Percentiles rank a stretch among this genome's conserved stretches.
Conservation (phyloP, 2,113 vertebrate species). For the Entosphenus tridentatus region DNA sequence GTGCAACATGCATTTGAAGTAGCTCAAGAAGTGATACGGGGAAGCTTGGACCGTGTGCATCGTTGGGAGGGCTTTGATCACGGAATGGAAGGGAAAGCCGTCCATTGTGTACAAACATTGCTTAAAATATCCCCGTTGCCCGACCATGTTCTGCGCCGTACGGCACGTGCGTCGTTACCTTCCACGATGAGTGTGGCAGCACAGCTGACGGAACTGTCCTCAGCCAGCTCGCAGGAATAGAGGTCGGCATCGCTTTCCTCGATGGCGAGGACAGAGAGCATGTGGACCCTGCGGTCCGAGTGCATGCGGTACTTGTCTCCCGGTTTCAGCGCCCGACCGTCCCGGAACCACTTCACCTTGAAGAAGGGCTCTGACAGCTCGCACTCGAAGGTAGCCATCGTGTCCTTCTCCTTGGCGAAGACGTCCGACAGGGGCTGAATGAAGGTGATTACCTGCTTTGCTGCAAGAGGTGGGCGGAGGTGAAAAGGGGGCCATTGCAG, state of each 20-base stretch:
- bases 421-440: slow-evolving; percentile 48
- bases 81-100: no score
- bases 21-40: no score
- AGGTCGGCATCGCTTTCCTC: slow-evolving; percentile 47
- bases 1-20: no score
- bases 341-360: slow-evolving; percentile 85
- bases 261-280: slow-evolving; percentile 61
- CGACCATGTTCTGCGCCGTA: slow-evolving; percentile 4
- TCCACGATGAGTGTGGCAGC: slow-evolving; percentile 62
- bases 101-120: no score
- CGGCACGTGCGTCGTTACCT: slow-evolving; percentile 26
- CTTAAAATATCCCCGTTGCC: no score
- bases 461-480: slow-evolving; percentile 21
- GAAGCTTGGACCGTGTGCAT: no score
- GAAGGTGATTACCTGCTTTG: slow-evolving; percentile 48
- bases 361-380: slow-evolving; percentile 90
- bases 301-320: slow-evolving; percentile 95
- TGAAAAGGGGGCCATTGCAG: background rate
- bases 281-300: slow-evolving; percentile 84
- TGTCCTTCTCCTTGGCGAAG: slow-evolving; percentile 62
- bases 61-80: no score
- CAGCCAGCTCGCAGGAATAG: slow-evolving; percentile 45
- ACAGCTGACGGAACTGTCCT: slow-evolving; percentile 53
- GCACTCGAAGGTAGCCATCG: slow-evolving; percentile 83
- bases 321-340: slow-evolving; percentile 42